phyloP scores from a whole-genome alignment of 2,797 vertebrate species.

The Muraenolepis orangiensis region DNA sequence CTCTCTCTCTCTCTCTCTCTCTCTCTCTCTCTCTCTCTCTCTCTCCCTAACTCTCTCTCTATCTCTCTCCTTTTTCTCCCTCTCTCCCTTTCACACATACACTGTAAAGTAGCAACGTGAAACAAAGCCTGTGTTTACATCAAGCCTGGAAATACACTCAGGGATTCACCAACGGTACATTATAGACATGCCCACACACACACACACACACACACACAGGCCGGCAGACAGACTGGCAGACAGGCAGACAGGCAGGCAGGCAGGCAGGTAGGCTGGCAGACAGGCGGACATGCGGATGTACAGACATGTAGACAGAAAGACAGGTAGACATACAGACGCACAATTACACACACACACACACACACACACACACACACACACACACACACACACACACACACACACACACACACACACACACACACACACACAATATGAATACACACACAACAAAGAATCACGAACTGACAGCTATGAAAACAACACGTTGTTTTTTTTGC shows the following conservation, averaged over 20 bases:
- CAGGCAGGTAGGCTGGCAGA: constrained; percentile 37
- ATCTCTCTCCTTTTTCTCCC: background rate
- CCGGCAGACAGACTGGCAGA: background rate
- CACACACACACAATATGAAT: no score
- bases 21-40: background rate
- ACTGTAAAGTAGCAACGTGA: background rate
- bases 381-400: no score
- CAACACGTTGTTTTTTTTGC: constrained; percentile 2
- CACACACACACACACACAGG: constrained; percentile 2
- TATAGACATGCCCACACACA: background rate
- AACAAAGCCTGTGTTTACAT: constrained; percentile 3
- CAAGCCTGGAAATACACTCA: background rate
- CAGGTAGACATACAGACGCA: background rate
- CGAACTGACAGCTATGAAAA: constrained; percentile 16
- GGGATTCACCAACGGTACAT: background rate
- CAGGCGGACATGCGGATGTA: background rate
- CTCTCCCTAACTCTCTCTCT: background rate
- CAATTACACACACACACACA: constrained; percentile 3
- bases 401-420: no score
- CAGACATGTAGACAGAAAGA: background rate
- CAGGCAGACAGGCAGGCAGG: constrained; percentile 49
- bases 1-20: background rate
- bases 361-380: background rate
- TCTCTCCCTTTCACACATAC: background rate
- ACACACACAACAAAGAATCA: background rate